A percentile compares a stretch with the other conserved stretches of the same genome.
These are phyloP conservation scores for Rhineura floridana DNA, from an alignment of 2,113 vertebrate species.

Conservation along the genomic window DNA sequence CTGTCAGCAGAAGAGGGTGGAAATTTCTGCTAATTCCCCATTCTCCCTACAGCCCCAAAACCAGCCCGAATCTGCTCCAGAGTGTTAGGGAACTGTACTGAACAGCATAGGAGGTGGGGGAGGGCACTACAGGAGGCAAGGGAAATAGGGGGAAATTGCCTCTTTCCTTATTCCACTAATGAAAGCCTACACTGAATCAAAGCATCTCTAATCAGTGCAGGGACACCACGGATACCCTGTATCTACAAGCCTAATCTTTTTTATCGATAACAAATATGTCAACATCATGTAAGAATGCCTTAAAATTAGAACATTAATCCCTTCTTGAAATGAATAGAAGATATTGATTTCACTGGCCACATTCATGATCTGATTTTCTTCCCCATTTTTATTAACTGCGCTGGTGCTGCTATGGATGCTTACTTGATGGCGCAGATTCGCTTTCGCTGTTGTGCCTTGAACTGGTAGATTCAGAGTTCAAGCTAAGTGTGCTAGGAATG, in stretches of 20 bases:
- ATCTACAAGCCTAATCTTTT: too few species aligned
- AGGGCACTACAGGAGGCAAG: neutral
- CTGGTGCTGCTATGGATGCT: constrained; percentile 45
- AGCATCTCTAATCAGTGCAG: too few species aligned
- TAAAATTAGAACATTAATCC: neutral
- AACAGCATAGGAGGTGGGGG: neutral
- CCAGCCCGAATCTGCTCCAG: neutral
- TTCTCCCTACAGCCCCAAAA: neutral
- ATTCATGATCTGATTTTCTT: neutral
- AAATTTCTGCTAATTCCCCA: neutral
- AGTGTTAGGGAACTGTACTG: neutral
- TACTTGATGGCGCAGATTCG: constrained; percentile 93
- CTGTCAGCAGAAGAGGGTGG: too few species aligned
- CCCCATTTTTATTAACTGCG: neutral
- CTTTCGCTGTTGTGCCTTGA: constrained; percentile 98
- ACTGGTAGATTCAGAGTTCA: constrained; percentile 95
- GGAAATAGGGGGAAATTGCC: neutral
- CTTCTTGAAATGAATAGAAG: neutral
- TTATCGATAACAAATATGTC: too few species aligned
- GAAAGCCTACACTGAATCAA: too few species aligned
- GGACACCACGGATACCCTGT: too few species aligned
- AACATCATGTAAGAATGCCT: neutral
- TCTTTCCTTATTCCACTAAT: neutral
- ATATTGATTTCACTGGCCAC: neutral
- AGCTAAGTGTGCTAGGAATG: constrained; percentile 84